Conservation (phyloP, 2,113 vertebrate species). For the Ochotona princeps region DNA sequence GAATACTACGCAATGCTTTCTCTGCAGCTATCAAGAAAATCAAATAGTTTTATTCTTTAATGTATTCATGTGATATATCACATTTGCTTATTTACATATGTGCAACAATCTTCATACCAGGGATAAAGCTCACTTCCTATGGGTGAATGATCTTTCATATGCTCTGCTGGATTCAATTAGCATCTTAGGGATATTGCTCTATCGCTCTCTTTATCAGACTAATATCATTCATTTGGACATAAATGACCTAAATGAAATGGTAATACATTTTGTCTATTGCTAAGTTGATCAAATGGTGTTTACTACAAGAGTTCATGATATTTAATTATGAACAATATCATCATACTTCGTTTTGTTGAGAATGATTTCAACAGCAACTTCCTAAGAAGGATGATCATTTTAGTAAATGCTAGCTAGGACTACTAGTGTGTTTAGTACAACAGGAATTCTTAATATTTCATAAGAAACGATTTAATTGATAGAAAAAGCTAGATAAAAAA, state of each 20-base stretch:
- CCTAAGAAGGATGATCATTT: neutral
- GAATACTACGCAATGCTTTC: no score
- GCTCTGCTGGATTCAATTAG: no score
- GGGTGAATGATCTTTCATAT: no score
- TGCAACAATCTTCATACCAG: no score
- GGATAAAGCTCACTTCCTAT: no score
- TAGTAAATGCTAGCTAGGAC: neutral
- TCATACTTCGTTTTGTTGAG: neutral
- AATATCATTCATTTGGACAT: neutral
- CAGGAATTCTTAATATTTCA: slow-evolving; percentile 21
- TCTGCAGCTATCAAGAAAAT: no score
- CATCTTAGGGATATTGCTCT: no score
- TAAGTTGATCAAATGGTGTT: neutral
- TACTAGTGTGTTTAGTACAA: neutral
- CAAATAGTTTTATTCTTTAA: no score
- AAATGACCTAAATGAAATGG: slow-evolving; percentile 24
- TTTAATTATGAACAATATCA: neutral
- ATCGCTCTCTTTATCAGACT: no score
- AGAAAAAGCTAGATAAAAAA: neutral
- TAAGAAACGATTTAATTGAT: neutral
- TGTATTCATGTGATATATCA: no score
- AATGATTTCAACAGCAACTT: neutral
- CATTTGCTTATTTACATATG: no score
- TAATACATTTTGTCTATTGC: neutral
- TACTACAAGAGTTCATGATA: neutral